A percentile compares a stretch with the other conserved stretches of the same genome.
Evolutionary conservation across 2,113 vertebrate genomes (phyloP).

Genomic region (Furnarius figulus): DNA sequence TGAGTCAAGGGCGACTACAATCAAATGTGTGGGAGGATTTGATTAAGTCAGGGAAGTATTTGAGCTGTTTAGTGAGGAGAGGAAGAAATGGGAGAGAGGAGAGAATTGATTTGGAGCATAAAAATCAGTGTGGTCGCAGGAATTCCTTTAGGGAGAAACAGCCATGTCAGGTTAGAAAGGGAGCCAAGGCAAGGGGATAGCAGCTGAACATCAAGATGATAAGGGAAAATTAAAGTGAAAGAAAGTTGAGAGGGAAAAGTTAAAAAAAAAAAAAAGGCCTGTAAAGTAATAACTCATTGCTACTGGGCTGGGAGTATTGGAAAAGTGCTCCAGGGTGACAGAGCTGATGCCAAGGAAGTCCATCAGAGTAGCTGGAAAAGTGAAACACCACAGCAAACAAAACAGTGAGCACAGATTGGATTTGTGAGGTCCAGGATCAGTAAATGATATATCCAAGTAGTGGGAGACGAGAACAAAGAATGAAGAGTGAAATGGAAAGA

Average conservation of each 20-base stretch:
- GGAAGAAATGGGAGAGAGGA: background rate
- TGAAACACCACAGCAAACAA: background rate
- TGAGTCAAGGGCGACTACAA: background rate
- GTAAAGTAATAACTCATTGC: background rate
- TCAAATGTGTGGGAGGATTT: conserved; percentile 31
- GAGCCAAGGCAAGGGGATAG: background rate
- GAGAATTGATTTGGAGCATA: conserved; percentile 12
- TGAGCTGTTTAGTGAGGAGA: background rate
- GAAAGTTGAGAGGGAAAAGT: background rate
- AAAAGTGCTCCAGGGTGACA: accelerated
- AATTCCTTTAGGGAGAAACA: conserved; percentile 17
- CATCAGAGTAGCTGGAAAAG: background rate
- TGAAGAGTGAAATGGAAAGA: background rate
- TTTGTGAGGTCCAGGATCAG: background rate
- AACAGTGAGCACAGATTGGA: background rate
- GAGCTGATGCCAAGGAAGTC: background rate
- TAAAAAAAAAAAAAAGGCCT: background rate
- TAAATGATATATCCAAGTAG: background rate
- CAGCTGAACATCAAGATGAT: background rate
- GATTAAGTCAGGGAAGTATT: conserved; percentile 37
- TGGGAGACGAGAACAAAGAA: background rate
- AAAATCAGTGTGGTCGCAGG: background rate
- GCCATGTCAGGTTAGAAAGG: background rate
- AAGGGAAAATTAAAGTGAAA: background rate
- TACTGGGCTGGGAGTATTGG: background rate